Conservation (phyloP, 2,113 vertebrate genomes). For the Leptosomus discolor region DNA sequence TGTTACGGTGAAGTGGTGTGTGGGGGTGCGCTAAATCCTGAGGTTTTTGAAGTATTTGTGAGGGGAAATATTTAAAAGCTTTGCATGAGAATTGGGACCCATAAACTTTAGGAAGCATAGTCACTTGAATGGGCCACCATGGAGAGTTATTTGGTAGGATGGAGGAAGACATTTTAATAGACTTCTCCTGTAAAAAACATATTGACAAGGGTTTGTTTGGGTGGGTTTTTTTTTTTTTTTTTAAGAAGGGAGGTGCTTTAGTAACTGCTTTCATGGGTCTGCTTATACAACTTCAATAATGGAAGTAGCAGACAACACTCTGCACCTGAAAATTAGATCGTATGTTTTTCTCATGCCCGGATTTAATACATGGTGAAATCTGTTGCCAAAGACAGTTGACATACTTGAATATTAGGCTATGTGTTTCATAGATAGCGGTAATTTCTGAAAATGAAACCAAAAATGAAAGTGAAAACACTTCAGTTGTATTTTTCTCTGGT, state of each 20-base stretch:
- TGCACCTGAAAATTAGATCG: background rate
- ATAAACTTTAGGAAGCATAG: background rate
- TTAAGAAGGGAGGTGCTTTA: background rate
- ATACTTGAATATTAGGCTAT: too few species aligned
- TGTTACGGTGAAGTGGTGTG: background rate
- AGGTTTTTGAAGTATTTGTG: background rate
- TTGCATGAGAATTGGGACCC: background rate
- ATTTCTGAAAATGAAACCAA: background rate
- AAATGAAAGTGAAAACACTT: background rate
- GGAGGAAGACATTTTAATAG: background rate
- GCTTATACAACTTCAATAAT: background rate
- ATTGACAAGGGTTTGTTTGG: background rate
- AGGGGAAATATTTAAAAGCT: background rate
- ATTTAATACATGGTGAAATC: background rate
- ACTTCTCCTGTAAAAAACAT: background rate
- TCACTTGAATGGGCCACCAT: rapidly evolving
- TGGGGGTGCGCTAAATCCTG: background rate
- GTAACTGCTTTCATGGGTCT: background rate
- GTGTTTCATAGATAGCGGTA: background rate
- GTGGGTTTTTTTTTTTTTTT: background rate
- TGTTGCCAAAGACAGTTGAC: background rate
- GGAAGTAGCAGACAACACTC: background rate
- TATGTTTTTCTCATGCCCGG: background rate
- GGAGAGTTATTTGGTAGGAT: background rate
- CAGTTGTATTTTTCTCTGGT: background rate